Conservation (phyloP, 2,797 vertebrate species). For the Macropus fuliginosus region DNA sequence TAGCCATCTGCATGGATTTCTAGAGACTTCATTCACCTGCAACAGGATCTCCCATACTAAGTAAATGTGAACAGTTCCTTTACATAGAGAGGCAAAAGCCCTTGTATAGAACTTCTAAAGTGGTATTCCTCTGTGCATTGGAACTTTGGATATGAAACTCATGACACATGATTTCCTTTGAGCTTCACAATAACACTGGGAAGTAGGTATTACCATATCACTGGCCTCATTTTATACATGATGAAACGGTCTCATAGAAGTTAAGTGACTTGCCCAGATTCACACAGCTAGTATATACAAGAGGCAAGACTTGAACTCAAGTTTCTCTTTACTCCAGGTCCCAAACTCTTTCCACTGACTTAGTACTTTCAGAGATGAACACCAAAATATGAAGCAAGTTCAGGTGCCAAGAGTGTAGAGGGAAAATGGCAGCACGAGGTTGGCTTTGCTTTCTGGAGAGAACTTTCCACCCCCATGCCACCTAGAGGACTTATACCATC, state of each 20-base stretch:
- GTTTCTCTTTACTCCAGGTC: not conserved
- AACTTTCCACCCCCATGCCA: not conserved
- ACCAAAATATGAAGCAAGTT: not conserved
- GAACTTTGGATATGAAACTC: not conserved
- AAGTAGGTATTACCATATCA: not conserved
- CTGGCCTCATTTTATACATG: not conserved
- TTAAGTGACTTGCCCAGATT: not conserved
- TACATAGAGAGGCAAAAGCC: not conserved
- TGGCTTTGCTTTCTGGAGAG: not conserved
- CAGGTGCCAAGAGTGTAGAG: not conserved
- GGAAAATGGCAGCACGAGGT: not conserved
- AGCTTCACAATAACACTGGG: not conserved
- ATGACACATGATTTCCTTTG: not conserved
- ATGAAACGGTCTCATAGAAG: not conserved
- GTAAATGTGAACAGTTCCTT: constrained; percentile 27
- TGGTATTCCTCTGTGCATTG: not conserved
- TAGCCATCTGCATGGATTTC: constrained; percentile 59
- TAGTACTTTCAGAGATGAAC: not conserved
- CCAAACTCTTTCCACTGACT: not conserved
- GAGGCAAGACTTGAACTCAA: not conserved
- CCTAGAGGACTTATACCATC: not conserved
- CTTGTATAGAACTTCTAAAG: not conserved
- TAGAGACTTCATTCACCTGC: constrained; percentile 60
- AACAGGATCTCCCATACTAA: constrained; percentile 36
- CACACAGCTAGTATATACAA: not conserved